Evolutionary conservation across 2,797 vertebrate genomes (phyloP).

Genomic region (Sebastes iracundus): DNA sequence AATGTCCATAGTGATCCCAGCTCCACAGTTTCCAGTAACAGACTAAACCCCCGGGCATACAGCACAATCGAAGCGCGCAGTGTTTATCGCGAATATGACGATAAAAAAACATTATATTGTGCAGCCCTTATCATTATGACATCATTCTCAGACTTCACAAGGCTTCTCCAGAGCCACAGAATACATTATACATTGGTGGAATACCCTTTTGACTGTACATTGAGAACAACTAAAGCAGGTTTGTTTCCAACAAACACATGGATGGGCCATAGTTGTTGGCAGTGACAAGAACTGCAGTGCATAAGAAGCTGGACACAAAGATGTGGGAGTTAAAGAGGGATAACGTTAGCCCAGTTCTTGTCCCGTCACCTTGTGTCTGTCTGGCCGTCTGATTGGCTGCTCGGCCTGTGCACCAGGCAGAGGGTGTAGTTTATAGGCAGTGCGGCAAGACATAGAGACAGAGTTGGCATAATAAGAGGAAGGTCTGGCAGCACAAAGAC

Average conservation of each 20-base stretch:
- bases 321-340: background rate
- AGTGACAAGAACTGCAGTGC: background rate
- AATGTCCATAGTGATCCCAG: background rate
- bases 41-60: background rate
- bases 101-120: too few species aligned
- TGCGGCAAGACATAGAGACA: conserved; percentile 24
- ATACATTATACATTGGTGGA: background rate
- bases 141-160: too few species aligned
- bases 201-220: background rate
- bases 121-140: too few species aligned
- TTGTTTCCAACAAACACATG: background rate
- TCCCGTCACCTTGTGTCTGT: background rate
- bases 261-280: too few species aligned
- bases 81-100: too few species aligned
- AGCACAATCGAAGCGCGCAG: background rate
- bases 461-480: conserved; percentile 27
- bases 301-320: background rate
- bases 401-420: background rate
- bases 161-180: too few species aligned
- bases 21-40: background rate
- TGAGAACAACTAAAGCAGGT: background rate
- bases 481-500: conserved; percentile 33
- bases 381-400: conserved; percentile 16
- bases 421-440: conserved; percentile 34
- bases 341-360: background rate